Evolutionary conservation across 2,113 vertebrate genomes (phyloP), one percentile per base, ranked within the genome.

Genomic region (Apteryx owenii): DNA sequence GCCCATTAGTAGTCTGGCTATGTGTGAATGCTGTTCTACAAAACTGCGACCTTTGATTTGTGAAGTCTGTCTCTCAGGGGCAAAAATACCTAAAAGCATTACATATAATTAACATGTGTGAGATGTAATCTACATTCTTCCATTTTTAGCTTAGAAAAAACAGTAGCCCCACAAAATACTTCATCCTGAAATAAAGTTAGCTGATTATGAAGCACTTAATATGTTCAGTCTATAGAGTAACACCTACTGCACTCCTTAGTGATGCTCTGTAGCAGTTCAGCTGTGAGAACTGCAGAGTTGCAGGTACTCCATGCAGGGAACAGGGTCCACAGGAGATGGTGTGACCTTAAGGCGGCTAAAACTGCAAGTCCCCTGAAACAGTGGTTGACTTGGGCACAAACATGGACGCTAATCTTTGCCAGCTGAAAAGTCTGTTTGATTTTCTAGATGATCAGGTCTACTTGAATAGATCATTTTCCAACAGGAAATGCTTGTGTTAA

Each of bases 31-130:
- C 11, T 46, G 21, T 20, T 66, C 22, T 26, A 28, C 11, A 56
- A 53, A 82, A 17, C 17, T 44, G 3, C 36, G 31, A 38, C 48
- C 16, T 69, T 23, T 25, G 65, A n/a, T 40, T 20, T 25, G 5
- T 33, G 18, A 60, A 60, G 61, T 70, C 81, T 60, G 22, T 92
- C 10, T 73, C 44, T 11, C 0, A 0, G 21, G 17, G 22, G 10
- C 6, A 81, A 64, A 85, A 84, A 73, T 6, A 8, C 20, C 13
- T 3, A 50, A 26, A 73, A 81, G 23, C 12, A 54, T 60, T 22
- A 36, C 6, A 12, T 48, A 33, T 48, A 33, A 46, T 0, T 23
- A 70, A 64, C 8, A 17, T 7, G 0, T n/a, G 18, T n/a, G 18
- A 38, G 81, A 13, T 53, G 85, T 83, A 48, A 51, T 42, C 25